phyloP scores from a whole-genome alignment of 1,140 invertebrate species.

The Heterodera carotae region DNA sequence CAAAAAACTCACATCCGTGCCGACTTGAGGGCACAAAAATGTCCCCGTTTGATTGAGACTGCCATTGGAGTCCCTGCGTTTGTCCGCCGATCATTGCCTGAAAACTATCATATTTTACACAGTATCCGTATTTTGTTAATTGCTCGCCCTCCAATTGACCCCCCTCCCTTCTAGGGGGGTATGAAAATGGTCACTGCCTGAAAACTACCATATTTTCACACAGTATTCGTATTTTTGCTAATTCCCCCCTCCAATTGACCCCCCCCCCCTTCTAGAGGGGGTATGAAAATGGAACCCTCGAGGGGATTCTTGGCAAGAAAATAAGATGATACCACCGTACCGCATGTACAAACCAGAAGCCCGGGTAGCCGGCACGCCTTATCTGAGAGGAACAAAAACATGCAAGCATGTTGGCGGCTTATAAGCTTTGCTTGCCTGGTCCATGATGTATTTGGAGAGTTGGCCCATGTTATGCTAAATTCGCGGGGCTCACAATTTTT shows the following conservation, averaged over 20 bases:
- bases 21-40: conserved; percentile 20
- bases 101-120: not conserved
- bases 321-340: conserved; percentile 5
- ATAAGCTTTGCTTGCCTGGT: conserved; percentile 4
- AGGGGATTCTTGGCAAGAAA: too few species aligned
- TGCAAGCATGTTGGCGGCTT: too few species aligned
- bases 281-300: not conserved
- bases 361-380: conserved; percentile 11
- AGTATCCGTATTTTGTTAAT: too few species aligned
- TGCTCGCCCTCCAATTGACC: too few species aligned
- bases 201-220: too few species aligned
- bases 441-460: conserved; percentile 16
- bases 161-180: too few species aligned
- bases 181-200: not conserved
- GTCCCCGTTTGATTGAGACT: conserved; percentile 22
- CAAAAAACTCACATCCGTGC: conserved; percentile 19
- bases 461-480: conserved; percentile 22
- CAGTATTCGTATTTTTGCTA: too few species aligned
- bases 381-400: conserved; percentile 17
- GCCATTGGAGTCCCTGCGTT: conserved; percentile 25
- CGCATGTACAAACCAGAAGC: conserved; percentile 31
- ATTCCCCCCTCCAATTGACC: too few species aligned
- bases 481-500: not conserved
- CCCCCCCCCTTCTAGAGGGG: too few species aligned
- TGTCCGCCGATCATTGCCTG: conserved; percentile 27